Conservation (phyloP, 2,113 vertebrate genomes). For the Rafetus swinhoei region DNA sequence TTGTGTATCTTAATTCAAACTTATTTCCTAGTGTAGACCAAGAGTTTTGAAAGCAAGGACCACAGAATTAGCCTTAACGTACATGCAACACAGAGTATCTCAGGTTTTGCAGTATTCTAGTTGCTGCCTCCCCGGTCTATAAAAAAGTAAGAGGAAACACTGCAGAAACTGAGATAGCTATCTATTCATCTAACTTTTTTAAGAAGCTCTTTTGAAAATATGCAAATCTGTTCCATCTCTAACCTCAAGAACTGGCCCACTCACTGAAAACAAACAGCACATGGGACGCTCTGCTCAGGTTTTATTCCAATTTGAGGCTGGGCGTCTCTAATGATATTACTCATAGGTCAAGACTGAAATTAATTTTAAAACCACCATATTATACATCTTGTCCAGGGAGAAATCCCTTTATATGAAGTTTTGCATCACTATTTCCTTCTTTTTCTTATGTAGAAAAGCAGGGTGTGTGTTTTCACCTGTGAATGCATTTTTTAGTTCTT, state of each 20-base stretch:
- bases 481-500: neutral
- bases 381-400: too few species aligned
- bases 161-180: neutral
- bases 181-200: neutral
- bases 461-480: neutral
- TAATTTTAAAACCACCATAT: neutral
- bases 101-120: neutral
- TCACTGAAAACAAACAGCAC: neutral
- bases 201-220: neutral
- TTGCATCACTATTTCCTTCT: neutral
- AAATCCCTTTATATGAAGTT: neutral
- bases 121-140: neutral
- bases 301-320: neutral
- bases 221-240: neutral
- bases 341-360: neutral
- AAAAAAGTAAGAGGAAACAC: neutral
- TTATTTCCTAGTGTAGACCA: too few species aligned
- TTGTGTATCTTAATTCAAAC: too few species aligned
- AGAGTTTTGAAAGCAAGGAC: accelerated
- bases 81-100: neutral
- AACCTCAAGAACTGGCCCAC: neutral
- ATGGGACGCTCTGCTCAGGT: accelerated
- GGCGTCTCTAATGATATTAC: neutral
- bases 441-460: neutral
- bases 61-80: neutral